Evolutionary conservation across 2,888 invertebrate genomes (phyloP).

Genomic region (Glyphotaelius pellucidus): DNA sequence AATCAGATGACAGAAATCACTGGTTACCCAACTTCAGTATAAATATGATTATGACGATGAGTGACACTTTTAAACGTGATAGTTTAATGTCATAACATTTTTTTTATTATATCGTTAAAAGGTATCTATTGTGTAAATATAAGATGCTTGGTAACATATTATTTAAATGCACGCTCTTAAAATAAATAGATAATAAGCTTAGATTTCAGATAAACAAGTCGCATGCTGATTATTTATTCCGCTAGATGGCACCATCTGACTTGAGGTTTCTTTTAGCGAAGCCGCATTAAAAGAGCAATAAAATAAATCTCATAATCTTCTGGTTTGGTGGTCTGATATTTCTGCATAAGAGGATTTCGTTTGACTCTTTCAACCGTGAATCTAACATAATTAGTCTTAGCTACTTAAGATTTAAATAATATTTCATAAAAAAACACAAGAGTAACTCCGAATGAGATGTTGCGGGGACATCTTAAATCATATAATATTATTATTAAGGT

Average conservation of each 20-base stretch:
- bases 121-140: background rate
- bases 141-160: background rate
- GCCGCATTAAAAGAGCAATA: conserved; percentile 37
- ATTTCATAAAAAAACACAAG: background rate
- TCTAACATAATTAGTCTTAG: background rate
- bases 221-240: background rate
- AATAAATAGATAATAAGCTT: background rate
- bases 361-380: conserved; percentile 12
- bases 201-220: background rate
- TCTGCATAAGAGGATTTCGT: conserved; percentile 3
- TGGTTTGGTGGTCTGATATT: background rate
- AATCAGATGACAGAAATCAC: background rate
- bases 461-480: background rate
- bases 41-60: background rate
- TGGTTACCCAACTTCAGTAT: background rate
- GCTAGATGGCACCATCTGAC: background rate
- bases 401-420: background rate
- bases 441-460: background rate
- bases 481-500: too few species aligned
- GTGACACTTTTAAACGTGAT: background rate
- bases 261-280: conserved; percentile 23
- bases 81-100: background rate
- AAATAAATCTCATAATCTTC: conserved; percentile 23
- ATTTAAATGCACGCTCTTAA: background rate
- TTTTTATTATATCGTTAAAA: background rate